Conservation (phyloP, 2,797 vertebrate species). For the Scyliorhinus canicula region DNA sequence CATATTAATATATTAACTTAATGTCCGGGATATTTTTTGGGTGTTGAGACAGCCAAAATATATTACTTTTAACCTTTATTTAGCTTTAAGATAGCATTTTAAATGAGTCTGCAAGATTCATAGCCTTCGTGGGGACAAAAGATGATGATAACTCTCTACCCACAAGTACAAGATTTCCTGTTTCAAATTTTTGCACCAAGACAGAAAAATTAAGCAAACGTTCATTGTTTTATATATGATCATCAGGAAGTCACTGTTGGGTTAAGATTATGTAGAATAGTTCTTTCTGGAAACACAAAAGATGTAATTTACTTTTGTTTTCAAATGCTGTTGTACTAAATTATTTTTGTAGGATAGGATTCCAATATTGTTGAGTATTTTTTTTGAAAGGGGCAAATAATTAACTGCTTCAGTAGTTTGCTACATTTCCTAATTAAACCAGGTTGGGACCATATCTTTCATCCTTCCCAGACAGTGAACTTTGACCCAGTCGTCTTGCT, state of each 20-base stretch:
- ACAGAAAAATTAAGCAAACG: background rate
- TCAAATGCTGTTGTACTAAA: background rate
- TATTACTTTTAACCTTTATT: background rate
- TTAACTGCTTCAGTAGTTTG: background rate
- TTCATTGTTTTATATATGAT: slow-evolving; percentile 14
- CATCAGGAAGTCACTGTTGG: background rate
- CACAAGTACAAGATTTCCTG: background rate
- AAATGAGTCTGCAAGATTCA: background rate
- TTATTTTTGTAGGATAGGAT: slow-evolving; percentile 28
- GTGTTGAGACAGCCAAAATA: background rate
- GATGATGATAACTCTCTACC: background rate
- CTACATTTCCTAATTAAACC: background rate
- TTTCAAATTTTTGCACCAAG: background rate
- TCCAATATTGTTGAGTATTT: slow-evolving; percentile 8
- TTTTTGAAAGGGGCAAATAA: background rate
- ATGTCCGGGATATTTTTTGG: background rate
- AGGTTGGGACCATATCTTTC: slow-evolving; percentile 4
- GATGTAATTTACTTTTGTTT: slow-evolving; percentile 10
- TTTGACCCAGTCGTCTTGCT: slow-evolving; percentile 28
- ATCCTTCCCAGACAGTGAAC: slow-evolving; percentile 31
- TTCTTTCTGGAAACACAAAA: slow-evolving; percentile 20
- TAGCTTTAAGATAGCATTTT: background rate
- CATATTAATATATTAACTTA: background rate
- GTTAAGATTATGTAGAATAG: background rate
- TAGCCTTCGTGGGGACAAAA: background rate